Evolutionary conservation across 1,140 invertebrate species (phyloP), one percentile per base, ranked within the genome.

Genomic region (Antheraea mylitta): DNA sequence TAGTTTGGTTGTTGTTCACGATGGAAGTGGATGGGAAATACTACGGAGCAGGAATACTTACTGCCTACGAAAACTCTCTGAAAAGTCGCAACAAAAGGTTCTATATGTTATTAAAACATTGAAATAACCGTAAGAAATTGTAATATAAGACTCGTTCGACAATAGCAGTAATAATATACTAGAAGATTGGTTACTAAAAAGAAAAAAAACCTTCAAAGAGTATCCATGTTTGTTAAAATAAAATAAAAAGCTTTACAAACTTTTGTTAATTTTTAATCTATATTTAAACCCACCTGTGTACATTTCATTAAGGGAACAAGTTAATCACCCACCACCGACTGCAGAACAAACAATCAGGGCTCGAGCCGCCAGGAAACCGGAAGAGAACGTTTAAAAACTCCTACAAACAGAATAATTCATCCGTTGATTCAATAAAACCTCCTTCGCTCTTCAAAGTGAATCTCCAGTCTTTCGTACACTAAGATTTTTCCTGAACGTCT

Each of bases 391-490:
- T 85, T 82, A 83, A 81, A 80, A 83, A 85, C 75, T 84, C 82
- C 79, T 77, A 86, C 85, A 89, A 89, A 89, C 87, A 83, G 85
- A 89, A 89, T 87, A 85, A 88, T 86, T 88, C 85, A 87, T 85
- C 80, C 81, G 77, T 73, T 76, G 80, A 73, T 78, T 79, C 80
- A 80, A 76, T 83, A 76, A 80, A 83, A 79, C 76, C 79, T 78
- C 73, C 72, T 72, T 72, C 71, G 63, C 72, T 71, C 71, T 77
- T 82, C 84, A 81, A 78, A 84, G 76, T 64, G 76, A 77, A 77
- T 80, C 79, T 83, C 74, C 70, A 53, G 45, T 53, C 45, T 53
- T 53, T 66, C 69, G 67, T 75, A 74, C 73, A 77, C 76, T 71
- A 68, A 85, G 81, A 83, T 85, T 87, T 88, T 86, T 86, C 77